Evolutionary conservation across 2,888 invertebrate genomes (phyloP), one percentile per base, ranked within the genome.

Genomic region (Phorcus lineatus): DNA sequence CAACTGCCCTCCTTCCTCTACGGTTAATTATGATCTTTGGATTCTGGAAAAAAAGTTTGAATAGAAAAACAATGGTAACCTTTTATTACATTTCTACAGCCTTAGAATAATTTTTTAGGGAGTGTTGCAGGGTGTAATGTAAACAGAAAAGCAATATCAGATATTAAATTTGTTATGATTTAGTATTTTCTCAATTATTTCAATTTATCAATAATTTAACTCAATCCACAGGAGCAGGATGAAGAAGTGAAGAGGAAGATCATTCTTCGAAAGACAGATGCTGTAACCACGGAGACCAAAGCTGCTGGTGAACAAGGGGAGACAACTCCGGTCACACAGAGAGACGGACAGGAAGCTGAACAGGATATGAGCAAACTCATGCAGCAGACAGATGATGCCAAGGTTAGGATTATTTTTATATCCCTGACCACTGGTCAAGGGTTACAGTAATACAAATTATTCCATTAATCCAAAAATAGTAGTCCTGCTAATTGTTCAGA

Each of bases 371-470:
- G 82, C 40, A 86, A 86, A 75, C 86, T 92, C 36, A 85, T 91
- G 87, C 89, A 90, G 76, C 91, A 91, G 82, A 92, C 91, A 22
- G 91, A 92, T 83, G 91, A 91, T 88, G 91, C 91, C 9, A 92
- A 92, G 89, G 91, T 91, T 83, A 78, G 40, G n/a, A 2, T 16
- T 9, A 55, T 17, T 55, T 19, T 4, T 6, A 55, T 4, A 55
- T 6, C 3, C 19, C 4, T 55, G 2, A 55, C 36, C 36, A 36
- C 2, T 36, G n/a, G n/a, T n/a, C n/a, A n/a, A n/a, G n/a, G n/a
- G n/a, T n/a, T n/a, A n/a, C n/a, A n/a, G n/a, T n/a, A n/a, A n/a
- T n/a, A n/a, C n/a, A n/a, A n/a, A n/a, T n/a, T n/a, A n/a, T n/a
- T n/a, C n/a, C n/a, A n/a, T n/a, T n/a, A n/a, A n/a, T n/a, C n/a